A percentile compares a stretch with the other conserved stretches of the same genome.
These are phyloP conservation scores for Philaenus spumarius DNA, from an alignment of 1,140 invertebrate species.

Conservation along the genomic window DNA sequence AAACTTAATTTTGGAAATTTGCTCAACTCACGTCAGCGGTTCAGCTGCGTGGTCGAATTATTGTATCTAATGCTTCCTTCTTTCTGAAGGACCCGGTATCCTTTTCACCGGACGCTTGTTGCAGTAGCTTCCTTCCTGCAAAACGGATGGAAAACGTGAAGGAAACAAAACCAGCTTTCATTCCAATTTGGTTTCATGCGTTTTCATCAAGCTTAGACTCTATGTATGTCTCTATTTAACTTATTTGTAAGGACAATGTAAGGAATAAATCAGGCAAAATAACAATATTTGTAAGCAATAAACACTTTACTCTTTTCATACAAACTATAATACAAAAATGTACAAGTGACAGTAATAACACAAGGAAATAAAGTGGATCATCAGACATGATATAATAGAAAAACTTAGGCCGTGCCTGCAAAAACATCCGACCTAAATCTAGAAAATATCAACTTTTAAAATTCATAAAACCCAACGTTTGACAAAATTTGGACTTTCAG, in stretches of 20 bases:
- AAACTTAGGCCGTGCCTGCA: background rate
- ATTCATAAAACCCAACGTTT: background rate
- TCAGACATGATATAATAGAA: background rate
- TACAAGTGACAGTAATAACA: constrained; percentile 22
- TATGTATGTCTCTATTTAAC: too few species aligned
- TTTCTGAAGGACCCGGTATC: too few species aligned
- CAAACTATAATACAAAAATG: constrained; percentile 49
- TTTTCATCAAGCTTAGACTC: too few species aligned
- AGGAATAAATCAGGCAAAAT: background rate
- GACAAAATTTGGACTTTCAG: constrained; percentile 1
- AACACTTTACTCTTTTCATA: constrained; percentile 48
- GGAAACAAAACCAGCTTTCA: too few species aligned
- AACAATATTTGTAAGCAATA: constrained; percentile 40
- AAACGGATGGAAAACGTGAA: too few species aligned
- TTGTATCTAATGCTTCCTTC: too few species aligned
- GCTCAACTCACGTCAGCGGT: too few species aligned
- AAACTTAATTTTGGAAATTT: too few species aligned
- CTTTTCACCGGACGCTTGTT: too few species aligned
- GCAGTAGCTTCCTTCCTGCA: too few species aligned
- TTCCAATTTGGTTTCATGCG: too few species aligned
- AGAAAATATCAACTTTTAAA: background rate
- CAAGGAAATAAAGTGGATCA: constrained; percentile 11
- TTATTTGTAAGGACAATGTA: background rate
- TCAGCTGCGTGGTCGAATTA: too few species aligned
- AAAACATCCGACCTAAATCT: background rate